phyloP scores from a whole-genome alignment of 2,888 invertebrate species.

The Chelonus formosanus region DNA sequence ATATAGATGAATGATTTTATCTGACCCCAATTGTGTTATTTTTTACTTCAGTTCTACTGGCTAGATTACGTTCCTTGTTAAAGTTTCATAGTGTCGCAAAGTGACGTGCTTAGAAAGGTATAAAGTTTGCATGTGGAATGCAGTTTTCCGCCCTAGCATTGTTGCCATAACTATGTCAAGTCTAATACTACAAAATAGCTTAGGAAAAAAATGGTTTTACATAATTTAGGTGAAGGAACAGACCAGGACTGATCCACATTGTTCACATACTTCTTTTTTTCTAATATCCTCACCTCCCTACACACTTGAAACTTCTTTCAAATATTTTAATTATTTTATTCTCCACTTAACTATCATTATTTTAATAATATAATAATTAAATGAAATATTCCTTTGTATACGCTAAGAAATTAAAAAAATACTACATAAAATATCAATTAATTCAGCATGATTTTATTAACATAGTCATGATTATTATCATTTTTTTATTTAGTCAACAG shows the following conservation, averaged over 20 bases:
- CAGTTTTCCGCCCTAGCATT: slow-evolving; percentile 30
- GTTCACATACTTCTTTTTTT: too few species aligned
- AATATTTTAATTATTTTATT: too few species aligned
- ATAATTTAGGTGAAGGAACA: too few species aligned
- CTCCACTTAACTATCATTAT: too few species aligned
- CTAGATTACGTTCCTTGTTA: too few species aligned
- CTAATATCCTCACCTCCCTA: too few species aligned
- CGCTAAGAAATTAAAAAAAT: neutral
- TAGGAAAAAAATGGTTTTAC: neutral
- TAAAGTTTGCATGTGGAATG: slow-evolving; percentile 49
- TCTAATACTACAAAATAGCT: slow-evolving; percentile 7
- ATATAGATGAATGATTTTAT: too few species aligned
- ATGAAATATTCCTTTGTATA: neutral
- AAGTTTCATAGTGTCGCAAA: neutral
- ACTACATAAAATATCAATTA: neutral
- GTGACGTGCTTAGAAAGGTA: slow-evolving; percentile 23
- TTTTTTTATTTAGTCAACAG: slow-evolving; percentile 58
- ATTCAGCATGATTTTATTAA: slow-evolving; percentile 31
- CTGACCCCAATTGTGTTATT: too few species aligned
- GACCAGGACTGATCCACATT: too few species aligned
- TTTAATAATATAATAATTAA: neutral
- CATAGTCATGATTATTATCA: slow-evolving; percentile 56
- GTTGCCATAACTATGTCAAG: neutral
- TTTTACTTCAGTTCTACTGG: too few species aligned
- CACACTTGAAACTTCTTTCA: too few species aligned